Percentiles rank a stretch among this genome's conserved stretches.
Evolutionary conservation across 2,797 vertebrate genomes (phyloP).

Genomic region (Chaunax sp.): DNA sequence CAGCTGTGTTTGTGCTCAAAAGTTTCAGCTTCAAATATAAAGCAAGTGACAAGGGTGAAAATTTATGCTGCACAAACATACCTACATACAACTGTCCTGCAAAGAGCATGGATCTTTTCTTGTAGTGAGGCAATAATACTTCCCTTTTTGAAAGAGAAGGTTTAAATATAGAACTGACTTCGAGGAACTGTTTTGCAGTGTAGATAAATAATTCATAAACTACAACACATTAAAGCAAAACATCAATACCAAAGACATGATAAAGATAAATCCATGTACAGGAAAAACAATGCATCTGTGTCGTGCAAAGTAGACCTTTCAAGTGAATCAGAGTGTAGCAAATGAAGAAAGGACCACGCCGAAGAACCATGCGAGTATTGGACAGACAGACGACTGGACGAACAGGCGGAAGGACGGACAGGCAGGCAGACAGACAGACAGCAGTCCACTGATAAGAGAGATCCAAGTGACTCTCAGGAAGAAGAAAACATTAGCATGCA

Average conservation of each 20-base stretch:
- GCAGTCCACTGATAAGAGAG: conserved; percentile 81
- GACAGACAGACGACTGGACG: conserved; percentile 79
- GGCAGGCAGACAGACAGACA: conserved; percentile 85
- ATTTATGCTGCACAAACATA: conserved; percentile 2
- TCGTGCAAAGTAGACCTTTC: conserved; percentile 77
- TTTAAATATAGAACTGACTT: conserved; percentile 3
- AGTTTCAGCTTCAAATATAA: conserved; percentile 10
- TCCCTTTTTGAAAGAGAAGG: neutral
- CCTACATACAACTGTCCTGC: conserved; percentile 13
- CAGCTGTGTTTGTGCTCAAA: conserved; percentile 10
- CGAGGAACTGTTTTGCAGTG: conserved; percentile 71
- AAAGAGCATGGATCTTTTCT: conserved; percentile 2
- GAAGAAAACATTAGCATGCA: conserved; percentile 85
- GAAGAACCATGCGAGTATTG: conserved; percentile 77
- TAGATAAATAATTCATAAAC: conserved; percentile 46
- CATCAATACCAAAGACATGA: conserved; percentile 49
- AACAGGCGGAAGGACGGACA: conserved; percentile 76
- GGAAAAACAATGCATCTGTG: conserved; percentile 60
- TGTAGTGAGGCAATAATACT: conserved; percentile 2
- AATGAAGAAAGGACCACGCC: conserved; percentile 70
- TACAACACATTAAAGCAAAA: conserved; percentile 49
- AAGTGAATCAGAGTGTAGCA: conserved; percentile 72
- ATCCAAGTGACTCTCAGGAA: conserved; percentile 76
- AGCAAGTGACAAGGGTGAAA: too few relatives aligned
- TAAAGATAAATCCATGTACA: conserved; percentile 64